A percentile compares a stretch with the other conserved stretches of the same genome.
These are phyloP conservation scores for Dolomedes plantarius DNA, from an alignment of 2,888 invertebrate genomes.

Conservation along the genomic window DNA sequence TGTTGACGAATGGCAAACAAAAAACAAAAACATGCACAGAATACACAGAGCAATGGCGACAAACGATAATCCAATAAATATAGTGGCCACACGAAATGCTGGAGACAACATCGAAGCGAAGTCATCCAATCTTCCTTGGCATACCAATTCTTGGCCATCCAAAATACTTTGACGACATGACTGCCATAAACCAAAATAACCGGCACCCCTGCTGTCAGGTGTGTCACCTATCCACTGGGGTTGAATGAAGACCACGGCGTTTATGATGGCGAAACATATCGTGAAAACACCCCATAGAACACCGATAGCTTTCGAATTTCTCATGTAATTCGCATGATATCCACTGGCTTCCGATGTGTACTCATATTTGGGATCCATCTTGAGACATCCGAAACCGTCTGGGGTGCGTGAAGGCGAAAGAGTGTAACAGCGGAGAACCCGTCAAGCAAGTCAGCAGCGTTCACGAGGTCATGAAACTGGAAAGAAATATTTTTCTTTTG, in stretches of 20 bases:
- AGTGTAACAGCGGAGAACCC: neutral
- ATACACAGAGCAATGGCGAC: slow-evolving; percentile 90
- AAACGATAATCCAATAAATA: slow-evolving; percentile 91
- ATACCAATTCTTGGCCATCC: slow-evolving; percentile 85
- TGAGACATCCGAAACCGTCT: neutral
- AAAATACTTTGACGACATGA: slow-evolving; percentile 84
- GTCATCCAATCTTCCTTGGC: slow-evolving; percentile 89
- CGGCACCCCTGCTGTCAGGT: slow-evolving; percentile 83
- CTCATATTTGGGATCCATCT: slow-evolving; percentile 69
- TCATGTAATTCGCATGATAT: slow-evolving; percentile 69
- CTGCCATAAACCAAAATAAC: slow-evolving; percentile 94
- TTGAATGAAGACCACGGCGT: slow-evolving; percentile 94
- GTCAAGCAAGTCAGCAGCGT: slow-evolving; percentile 49
- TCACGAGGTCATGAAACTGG: slow-evolving; percentile 67
- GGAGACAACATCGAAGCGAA: slow-evolving; percentile 87
- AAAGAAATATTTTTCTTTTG: slow-evolving; percentile 24
- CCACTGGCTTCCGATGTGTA: slow-evolving; percentile 60
- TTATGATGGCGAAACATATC: slow-evolving; percentile 96
- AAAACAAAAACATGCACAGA: slow-evolving; percentile 90
- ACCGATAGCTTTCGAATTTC: slow-evolving; percentile 85
- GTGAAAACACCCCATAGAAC: slow-evolving; percentile 98
- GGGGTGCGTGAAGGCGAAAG: slow-evolving; percentile 4
- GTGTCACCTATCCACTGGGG: slow-evolving; percentile 90
- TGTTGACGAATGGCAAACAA: slow-evolving; percentile 93
- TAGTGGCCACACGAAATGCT: slow-evolving; percentile 90